Base-by-base conservation (phyloP, 2,113 vertebrate genomes). In the Anarrhichthys ocellatus region DNA sequence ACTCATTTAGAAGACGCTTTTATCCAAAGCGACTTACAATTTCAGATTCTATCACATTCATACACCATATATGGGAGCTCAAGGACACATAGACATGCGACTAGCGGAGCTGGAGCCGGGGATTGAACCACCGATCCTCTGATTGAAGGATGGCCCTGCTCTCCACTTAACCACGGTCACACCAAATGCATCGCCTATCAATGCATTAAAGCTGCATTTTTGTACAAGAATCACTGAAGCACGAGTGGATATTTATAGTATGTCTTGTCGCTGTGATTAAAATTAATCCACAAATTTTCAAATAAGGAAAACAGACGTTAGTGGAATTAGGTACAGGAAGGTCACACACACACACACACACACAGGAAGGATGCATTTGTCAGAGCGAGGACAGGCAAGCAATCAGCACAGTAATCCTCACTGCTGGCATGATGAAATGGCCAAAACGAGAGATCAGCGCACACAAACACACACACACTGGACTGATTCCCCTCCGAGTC, bases 381-480 rank as follows among this genome's bases (percentile, higher is more conserved):
- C 56, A 69, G 44, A 38, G 15, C 6, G 1, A 63, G 62, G 66
- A 76, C 81, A 69, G 67, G 62, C 63, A 81, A 18, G 68, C 62
- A 73, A 66, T 81, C 81, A 61, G 42, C 64, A 56, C 13, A 78
- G 58, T 87, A 87, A 87, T 87, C 78, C 73, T 71, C 69, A 64
- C 42, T 64, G 22, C 81, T 81, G 81, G 58, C 62, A 58, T 80
- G 50, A 84, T 87, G 85, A 77, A 78, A 84, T 84, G 69, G 77
- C 62, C 76, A 68, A 82, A 78, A 68, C 0, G 14, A 71, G 29
- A 58, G 76, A 78, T 78, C 65, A 75, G 38, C 27, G 7, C 38
- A 10, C 38, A 8, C 22, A 20, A 36, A 22, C 20, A 42, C 48
- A 10, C 64, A 44, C n/a, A 13, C 9, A 44, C 32, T 14, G 7